Evolutionary conservation across 92 coral and sea anemone species (phyloP).

Genomic region (Virgularia gustaviana): DNA sequence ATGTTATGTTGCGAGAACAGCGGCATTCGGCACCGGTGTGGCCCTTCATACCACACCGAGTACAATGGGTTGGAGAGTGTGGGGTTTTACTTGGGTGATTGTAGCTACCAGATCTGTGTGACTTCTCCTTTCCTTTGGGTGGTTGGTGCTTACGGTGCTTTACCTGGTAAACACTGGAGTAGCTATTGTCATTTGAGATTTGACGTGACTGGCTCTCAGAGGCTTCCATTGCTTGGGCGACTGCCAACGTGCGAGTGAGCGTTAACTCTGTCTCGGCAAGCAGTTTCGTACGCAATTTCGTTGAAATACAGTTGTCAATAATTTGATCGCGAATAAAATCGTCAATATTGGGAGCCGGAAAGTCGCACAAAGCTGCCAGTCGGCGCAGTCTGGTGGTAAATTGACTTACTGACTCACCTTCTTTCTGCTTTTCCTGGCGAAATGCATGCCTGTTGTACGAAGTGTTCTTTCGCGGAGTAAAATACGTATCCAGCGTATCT

Average conservation of each 20-base stretch:
- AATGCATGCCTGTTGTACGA: not conserved
- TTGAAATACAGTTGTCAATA: constrained; percentile 26
- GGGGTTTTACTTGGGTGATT: not conserved
- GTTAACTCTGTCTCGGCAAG: constrained; percentile 10
- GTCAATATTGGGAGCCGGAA: constrained; percentile 12
- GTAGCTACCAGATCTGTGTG: not conserved
- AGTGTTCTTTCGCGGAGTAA: constrained; percentile 3
- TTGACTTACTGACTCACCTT: constrained; percentile 26
- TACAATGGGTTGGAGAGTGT: not conserved
- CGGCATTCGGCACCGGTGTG: constrained; percentile 5
- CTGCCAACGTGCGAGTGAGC: constrained; percentile 18
- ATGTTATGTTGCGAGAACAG: not conserved
- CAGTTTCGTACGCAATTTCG: constrained; percentile 26
- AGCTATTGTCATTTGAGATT: constrained; percentile 3
- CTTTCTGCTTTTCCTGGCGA: constrained; percentile 14
- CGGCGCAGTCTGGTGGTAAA: constrained; percentile 17
- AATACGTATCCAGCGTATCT: not conserved
- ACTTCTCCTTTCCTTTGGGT: not conserved
- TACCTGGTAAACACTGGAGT: not conserved
- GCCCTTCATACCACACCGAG: constrained; percentile 24
- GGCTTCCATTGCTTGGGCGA: constrained; percentile 37
- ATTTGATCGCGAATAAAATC: constrained; percentile 37
- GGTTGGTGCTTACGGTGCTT: not conserved
- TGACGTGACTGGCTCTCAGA: constrained; percentile 42
- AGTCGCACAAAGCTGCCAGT: constrained; percentile 11